Percentiles rank a stretch among this genome's conserved stretches.
These are phyloP conservation scores for Drosophila ironensis DNA, from an alignment of 1,140 invertebrate genomes.

Conservation along the genomic window DNA sequence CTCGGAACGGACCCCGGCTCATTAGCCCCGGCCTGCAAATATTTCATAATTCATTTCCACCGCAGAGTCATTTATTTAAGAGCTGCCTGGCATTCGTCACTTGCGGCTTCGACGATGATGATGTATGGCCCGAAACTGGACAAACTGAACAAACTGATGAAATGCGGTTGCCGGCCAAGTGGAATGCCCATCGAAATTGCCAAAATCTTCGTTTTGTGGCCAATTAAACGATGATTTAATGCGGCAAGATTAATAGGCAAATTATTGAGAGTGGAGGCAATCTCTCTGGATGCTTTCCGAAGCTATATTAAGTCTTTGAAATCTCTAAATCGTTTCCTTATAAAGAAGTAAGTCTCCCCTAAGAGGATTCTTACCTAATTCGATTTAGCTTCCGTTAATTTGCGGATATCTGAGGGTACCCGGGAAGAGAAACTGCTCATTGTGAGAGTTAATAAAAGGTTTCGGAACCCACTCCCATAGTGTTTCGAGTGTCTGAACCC, in stretches of 20 bases:
- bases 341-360: too few species aligned
- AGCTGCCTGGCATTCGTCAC: slow-evolving; percentile 37
- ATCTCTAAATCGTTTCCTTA: too few species aligned
- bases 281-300: too few species aligned
- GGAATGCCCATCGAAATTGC: slow-evolving; percentile 23
- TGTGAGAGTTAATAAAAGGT: slow-evolving; percentile 47
- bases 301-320: too few species aligned
- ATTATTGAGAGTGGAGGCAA: slow-evolving; percentile 29
- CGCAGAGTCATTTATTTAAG: slow-evolving; percentile 53
- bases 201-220: slow-evolving; percentile 30
- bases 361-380: slow-evolving; percentile 24
- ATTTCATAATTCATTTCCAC: slow-evolving; percentile 70
- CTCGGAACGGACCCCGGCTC: slow-evolving; percentile 28
- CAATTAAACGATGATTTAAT: slow-evolving; percentile 48
- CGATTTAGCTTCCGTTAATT: slow-evolving; percentile 38
- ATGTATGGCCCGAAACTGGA: slow-evolving; percentile 35
- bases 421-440: slow-evolving; percentile 32
- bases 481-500: neutral
- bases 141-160: slow-evolving; percentile 15
- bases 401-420: slow-evolving; percentile 23
- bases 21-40: slow-evolving; percentile 59
- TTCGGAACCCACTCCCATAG: neutral
- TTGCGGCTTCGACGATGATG: slow-evolving; percentile 43
- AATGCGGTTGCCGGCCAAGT: slow-evolving; percentile 11
- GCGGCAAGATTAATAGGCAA: slow-evolving; percentile 24